These are phyloP conservation scores for Neopelma chrysocephalum DNA, from an alignment of 2,797 vertebrate species.

Conservation along the genomic window DNA sequence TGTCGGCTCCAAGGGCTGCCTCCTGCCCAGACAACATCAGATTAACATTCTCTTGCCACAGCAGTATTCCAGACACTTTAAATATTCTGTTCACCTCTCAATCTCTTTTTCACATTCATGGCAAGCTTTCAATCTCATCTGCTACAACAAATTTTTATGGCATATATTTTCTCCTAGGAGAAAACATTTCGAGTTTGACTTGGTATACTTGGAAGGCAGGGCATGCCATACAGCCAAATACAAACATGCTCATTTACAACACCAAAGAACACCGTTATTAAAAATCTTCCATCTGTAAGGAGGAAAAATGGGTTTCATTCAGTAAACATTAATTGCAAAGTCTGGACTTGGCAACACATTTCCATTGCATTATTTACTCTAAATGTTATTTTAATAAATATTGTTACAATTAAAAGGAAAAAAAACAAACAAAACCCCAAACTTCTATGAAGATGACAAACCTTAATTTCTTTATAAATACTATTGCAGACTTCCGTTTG, in stretches of 20 bases:
- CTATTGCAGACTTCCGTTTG: not conserved
- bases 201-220: conserved; percentile 1
- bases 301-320: not conserved
- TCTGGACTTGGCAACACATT: not conserved
- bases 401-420: not conserved
- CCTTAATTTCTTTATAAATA: not conserved
- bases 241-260: not conserved
- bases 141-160: not conserved
- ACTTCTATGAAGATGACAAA: not conserved
- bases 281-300: not conserved
- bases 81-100: not conserved
- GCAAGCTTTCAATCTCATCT: conserved; percentile 9
- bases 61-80: conserved; percentile 43
- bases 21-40: conserved; percentile 45
- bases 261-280: not conserved
- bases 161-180: not conserved
- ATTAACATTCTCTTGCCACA: conserved; percentile 43
- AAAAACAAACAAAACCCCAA: fast-evolving
- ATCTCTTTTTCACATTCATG: conserved; percentile 3
- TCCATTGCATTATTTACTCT: not conserved
- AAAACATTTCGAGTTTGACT: not conserved
- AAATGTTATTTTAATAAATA: not conserved
- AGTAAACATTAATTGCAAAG: not conserved
- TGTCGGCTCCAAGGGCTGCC: conserved; percentile 27
- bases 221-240: not conserved